Evolutionary conservation across 2,888 invertebrate species (phyloP).

Genomic region (Alloscopus bannaensis): DNA sequence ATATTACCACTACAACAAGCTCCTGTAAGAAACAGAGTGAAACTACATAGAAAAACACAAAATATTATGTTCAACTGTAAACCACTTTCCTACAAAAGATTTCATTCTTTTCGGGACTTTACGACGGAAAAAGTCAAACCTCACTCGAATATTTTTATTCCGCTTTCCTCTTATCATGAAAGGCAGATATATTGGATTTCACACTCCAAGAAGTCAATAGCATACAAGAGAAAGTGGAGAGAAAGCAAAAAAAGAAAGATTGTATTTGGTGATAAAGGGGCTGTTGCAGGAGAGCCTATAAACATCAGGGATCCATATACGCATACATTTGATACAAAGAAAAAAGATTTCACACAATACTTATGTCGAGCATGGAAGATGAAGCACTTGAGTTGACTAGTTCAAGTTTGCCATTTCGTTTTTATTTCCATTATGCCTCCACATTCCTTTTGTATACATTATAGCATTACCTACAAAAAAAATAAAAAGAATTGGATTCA

Average conservation of each 20-base stretch:
- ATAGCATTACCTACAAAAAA: constrained; percentile 8
- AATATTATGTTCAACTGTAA: no score
- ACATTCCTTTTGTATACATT: background rate
- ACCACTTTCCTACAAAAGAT: no score
- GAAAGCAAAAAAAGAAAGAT: constrained; percentile 42
- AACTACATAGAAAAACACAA: no score
- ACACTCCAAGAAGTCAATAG: constrained; percentile 43
- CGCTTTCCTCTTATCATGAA: constrained; percentile 24
- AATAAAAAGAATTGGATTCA: constrained; percentile 26
- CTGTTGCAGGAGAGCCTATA: constrained; percentile 32
- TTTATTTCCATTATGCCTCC: constrained; percentile 25
- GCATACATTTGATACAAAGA: constrained; percentile 20
- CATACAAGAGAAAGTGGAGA: constrained; percentile 22
- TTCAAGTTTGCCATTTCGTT: constrained; percentile 58
- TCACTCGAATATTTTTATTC: no score
- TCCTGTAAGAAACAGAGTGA: no score
- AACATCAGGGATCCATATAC: constrained; percentile 6
- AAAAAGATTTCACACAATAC: constrained; percentile 33
- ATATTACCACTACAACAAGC: no score
- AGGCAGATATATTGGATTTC: constrained; percentile 55
- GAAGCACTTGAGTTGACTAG: constrained; percentile 43
- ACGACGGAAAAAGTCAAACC: no score
- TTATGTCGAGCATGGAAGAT: constrained; percentile 27
- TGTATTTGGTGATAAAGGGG: constrained; percentile 42
- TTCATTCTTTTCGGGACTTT: no score